Percentiles rank a stretch among this genome's conserved stretches.
phyloP scores from a whole-genome alignment of 1,140 invertebrate species.

The Drosophila cardini region DNA sequence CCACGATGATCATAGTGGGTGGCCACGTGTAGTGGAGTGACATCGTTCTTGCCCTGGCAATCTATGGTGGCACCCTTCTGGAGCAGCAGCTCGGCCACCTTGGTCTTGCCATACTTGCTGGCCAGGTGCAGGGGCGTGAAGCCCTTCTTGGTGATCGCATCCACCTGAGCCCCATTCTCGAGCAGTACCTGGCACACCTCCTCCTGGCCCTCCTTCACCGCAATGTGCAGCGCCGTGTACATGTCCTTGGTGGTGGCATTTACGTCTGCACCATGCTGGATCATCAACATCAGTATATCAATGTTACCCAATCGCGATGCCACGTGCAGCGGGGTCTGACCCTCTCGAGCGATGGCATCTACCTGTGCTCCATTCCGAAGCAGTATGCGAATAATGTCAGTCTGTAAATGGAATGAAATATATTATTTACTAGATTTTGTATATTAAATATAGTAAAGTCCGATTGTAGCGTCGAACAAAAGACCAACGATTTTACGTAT shows the following conservation, averaged over 20 bases:
- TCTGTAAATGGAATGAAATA: conserved; percentile 86
- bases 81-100: conserved; percentile 94
- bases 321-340: conserved; percentile 97
- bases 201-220: conserved; percentile 95
- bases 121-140: conserved; percentile 99
- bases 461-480: too few relatives aligned
- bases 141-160: conserved; percentile 97
- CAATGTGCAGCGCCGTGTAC: conserved; percentile 98
- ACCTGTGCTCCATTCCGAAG: conserved; percentile 97
- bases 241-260: conserved; percentile 96
- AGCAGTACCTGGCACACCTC: conserved; percentile 94
- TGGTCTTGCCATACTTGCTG: conserved; percentile 98
- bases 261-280: conserved; percentile 95
- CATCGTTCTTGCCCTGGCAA: conserved; percentile 98
- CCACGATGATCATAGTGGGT: conserved; percentile 98
- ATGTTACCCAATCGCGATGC: conserved; percentile 96
- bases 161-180: conserved; percentile 96
- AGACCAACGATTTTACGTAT: too few relatives aligned
- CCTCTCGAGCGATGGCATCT: conserved; percentile 96
- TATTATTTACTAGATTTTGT: too few relatives aligned
- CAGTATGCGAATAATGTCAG: conserved; percentile 97
- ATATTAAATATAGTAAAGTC: too few relatives aligned
- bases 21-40: conserved; percentile 98
- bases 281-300: conserved; percentile 95
- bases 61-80: conserved; percentile 95